A percentile compares a stretch with the other conserved stretches of the same genome.
These are phyloP conservation scores for Aradophagus sp. DNA, from an alignment of 1,140 invertebrate species.

Conservation along the genomic window DNA sequence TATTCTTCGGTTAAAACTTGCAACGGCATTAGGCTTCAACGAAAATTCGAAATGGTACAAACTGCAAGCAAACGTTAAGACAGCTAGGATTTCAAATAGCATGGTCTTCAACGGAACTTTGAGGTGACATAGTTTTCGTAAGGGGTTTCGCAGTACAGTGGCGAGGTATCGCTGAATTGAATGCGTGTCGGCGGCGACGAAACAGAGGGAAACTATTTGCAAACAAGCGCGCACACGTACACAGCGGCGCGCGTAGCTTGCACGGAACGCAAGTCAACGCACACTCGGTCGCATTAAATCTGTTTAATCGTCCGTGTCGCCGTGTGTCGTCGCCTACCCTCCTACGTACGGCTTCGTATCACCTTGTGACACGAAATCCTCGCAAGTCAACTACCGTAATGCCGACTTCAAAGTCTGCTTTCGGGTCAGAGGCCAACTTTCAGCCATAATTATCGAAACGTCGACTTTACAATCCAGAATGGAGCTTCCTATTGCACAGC, in stretches of 20 bases:
- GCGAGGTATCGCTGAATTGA: no score
- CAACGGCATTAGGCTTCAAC: no score
- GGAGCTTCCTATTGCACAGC: not conserved
- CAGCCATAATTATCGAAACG: constrained; percentile 38
- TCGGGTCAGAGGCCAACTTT: constrained; percentile 9
- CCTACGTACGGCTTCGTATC: constrained; percentile 27
- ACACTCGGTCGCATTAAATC: constrained; percentile 42
- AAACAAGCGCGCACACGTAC: constrained; percentile 10
- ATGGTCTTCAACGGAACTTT: no score
- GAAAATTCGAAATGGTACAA: no score
- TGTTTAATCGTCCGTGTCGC: constrained; percentile 39
- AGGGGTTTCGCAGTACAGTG: no score
- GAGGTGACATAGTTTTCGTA: no score
- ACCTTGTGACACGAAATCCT: constrained; percentile 34
- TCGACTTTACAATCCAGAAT: constrained; percentile 22
- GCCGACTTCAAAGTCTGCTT: constrained; percentile 24
- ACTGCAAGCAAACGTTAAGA: no score
- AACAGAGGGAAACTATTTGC: constrained; percentile 20
- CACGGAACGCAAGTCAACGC: constrained; percentile 32
- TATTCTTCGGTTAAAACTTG: no score
- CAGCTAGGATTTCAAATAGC: no score
- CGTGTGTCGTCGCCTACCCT: constrained; percentile 22
- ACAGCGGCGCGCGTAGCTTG: not conserved
- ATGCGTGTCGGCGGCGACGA: constrained; percentile 22
- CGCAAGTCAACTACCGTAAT: constrained; percentile 31